Base-by-base conservation (phyloP, 2,113 vertebrate genomes). In the Ochotona princeps region DNA sequence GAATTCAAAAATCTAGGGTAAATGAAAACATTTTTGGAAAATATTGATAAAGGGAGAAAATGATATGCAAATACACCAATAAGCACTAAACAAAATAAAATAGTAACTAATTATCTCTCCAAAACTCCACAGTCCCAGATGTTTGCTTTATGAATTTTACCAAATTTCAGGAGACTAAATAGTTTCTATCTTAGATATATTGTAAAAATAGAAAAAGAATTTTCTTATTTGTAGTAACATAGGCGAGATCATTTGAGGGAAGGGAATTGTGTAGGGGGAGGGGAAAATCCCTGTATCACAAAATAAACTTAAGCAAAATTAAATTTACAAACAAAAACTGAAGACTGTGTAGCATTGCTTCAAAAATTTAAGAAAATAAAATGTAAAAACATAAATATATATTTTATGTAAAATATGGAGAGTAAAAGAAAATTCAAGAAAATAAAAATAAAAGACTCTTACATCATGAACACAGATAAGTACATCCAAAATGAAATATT, bases 51-150 rank as follows among this genome's bases (percentile, higher is more conserved):
- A 70, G 14, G 25, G 75, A 32, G 20, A 81, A 81, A 73, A 10
- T 20, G 8, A 82, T 74, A 81, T 47, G 74, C 74, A 25, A 74
- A 32, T n/a, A 66, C 47, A 81, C 10, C n/a, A 60, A 73, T n/a
- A 87, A 87, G 35, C 32, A 82, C 60, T 66, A 75, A 69, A 60
- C 60, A 74, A 74, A 87, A 82, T 75, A 17, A 88, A 88, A 67
- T 47, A 17, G 7, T 83, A 65, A 86, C 67, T 23, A 51, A 87
- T 80, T 47, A 32, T 57, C 47, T 87, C 26, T 73, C 26, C n/a
- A 63, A 73, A 87, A 66, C 28, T 74, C 2, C 17, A 17, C 35
- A 57, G 9, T 21, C 12, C 17, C 61, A 49, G 32, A 23, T 82
- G 61, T 30, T 93, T 83, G 79, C 38, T 79, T 13, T 75, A 49